Evolutionary conservation across 2,113 vertebrate genomes (phyloP).

Genomic region (Eptatretus burgeri): DNA sequence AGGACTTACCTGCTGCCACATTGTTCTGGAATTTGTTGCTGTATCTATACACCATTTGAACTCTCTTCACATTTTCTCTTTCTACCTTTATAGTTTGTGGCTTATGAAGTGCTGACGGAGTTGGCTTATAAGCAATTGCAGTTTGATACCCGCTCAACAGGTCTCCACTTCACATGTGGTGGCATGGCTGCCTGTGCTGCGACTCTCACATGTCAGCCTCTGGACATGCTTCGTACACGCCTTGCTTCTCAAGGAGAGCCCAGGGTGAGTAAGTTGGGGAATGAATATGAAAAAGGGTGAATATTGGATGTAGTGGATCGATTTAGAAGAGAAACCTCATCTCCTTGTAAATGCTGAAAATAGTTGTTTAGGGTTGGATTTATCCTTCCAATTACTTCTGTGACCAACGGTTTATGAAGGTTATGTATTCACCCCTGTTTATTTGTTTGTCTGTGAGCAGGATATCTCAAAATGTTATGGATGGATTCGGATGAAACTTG

Average conservation of each 20-base stretch:
- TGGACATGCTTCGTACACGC: conserved; percentile 67
- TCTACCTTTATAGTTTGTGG: conserved; percentile 30
- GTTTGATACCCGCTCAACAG: conserved; percentile 20
- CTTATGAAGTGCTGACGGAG: conserved; percentile 44
- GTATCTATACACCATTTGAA: no score
- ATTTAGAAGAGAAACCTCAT: no score
- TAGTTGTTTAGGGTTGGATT: not conserved
- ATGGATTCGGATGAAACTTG: no score
- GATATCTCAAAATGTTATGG: no score
- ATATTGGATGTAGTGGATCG: no score
- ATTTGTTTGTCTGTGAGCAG: no score
- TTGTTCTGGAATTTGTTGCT: no score
- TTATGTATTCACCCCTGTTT: no score
- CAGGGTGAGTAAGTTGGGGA: conserved; percentile 24
- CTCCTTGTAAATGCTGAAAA: not conserved
- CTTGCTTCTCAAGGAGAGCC: conserved; percentile 85
- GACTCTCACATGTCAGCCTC: conserved; percentile 41
- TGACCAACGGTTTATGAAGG: no score
- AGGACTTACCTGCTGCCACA: no score
- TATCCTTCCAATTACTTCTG: no score
- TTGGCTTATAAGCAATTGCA: conserved; percentile 21
- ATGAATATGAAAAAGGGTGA: no score
- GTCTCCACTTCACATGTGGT: conserved; percentile 46
- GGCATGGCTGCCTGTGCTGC: conserved; percentile 44
- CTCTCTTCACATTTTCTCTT: conserved; percentile 6